Base-by-base conservation (phyloP, 1,140 invertebrate species). In the Calephelis nemesis region DNA sequence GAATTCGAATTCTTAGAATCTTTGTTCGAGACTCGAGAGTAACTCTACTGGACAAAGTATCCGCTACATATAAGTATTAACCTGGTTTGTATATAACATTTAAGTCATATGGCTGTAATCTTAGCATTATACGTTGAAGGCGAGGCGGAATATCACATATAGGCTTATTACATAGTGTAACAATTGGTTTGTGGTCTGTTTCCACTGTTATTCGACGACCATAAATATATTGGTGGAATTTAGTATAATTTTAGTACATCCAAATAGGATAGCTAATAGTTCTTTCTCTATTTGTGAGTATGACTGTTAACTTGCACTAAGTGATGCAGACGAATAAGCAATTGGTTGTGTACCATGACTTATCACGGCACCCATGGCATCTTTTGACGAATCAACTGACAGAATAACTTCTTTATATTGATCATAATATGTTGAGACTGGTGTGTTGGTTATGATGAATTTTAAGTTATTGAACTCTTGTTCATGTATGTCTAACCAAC, bases 341-440 rank as follows among this genome's bases (percentile, higher is more conserved):
- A 65, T 47, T 8, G 63, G 63, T 50, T 47, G 6, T 47, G 49
- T 50, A 13, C n/a, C 48, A 49, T 9, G 48, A 49, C 48, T 49
- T 19, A 19, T 19, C 15, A 19, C 30, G 30, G 50, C 50, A 9
- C 50, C 50, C 7, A 52, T 7, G 7, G 11, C 50, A 52, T 52
- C 11, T 19, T 52, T 52, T 7, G 8, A 10, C 6, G 12, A 9
- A n/a, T 54, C 50, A 15, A 54, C 50, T 15, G 79, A 65, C 40
- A 72, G 45, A 9, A 45, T 62, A 42, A 72, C 13, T 13, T 49
- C 49, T 68, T 68, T 60, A 10, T 64, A 62, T 39, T 42, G 12
- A 65, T 72, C 70, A 65, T 64, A 72, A 42, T 60, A 40, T 60
- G n/a, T 42, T 47, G 76, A 50, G 63, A 74, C 72, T 39, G 84